Conservation (phyloP, 1,140 invertebrate species). For the Trachymyrmex septentrionalis region DNA sequence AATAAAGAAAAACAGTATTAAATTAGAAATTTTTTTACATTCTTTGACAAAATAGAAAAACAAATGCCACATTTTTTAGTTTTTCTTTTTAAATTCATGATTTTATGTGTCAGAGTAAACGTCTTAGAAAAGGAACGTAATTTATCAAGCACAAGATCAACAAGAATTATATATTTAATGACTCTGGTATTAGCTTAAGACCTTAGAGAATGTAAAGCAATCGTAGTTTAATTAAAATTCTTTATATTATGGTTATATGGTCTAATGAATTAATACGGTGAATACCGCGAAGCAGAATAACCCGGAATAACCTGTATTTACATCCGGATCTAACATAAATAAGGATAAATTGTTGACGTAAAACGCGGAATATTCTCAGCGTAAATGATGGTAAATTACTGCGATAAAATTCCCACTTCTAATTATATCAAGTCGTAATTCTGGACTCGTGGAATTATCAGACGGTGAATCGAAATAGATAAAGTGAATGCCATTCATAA, state of each 20-base stretch:
- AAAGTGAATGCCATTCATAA: background rate
- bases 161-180: slow-evolving; percentile 17
- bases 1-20: background rate
- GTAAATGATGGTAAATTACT: slow-evolving; percentile 29
- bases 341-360: slow-evolving; percentile 40
- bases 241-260: slow-evolving; percentile 11
- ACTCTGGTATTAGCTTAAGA: slow-evolving; percentile 28
- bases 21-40: background rate
- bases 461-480: background rate
- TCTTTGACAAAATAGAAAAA: background rate
- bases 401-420: slow-evolving; percentile 40
- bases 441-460: slow-evolving; percentile 7
- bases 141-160: slow-evolving; percentile 32
- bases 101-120: background rate
- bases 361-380: background rate
- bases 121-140: background rate
- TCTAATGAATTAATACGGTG: slow-evolving; percentile 34
- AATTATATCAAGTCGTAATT: slow-evolving; percentile 10
- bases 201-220: slow-evolving; percentile 11
- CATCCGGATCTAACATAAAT: slow-evolving; percentile 34
- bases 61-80: background rate
- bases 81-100: background rate
- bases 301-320: slow-evolving; percentile 31
- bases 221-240: slow-evolving; percentile 41
- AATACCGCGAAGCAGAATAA: slow-evolving; percentile 31